Evolutionary conservation across 2,888 invertebrate genomes (phyloP), one percentile per base, ranked within the genome.

Genomic region (Drosophila limbata): DNA sequence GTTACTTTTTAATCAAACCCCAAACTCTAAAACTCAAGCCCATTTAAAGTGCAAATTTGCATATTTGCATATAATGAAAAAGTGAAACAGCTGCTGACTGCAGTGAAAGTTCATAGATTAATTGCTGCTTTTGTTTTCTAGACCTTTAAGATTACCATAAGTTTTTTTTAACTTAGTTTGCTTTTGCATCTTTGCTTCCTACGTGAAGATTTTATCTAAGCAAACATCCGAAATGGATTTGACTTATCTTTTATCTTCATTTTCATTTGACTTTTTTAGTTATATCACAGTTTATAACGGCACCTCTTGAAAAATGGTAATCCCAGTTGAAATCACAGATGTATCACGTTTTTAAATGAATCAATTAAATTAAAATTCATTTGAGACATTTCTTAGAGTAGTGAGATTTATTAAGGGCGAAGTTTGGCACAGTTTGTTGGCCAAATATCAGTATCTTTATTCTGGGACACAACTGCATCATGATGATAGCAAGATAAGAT

Each of bases 21-120:
- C 21, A 47, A 45, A 35, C 21, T 25, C 37, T 17, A 37, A 48
- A 40, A 15, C 37, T 15, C 48, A 50, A 55, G 52, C 47, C 40
- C 69, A 40, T 48, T 77, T 79, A 42, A 60, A 72, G 51, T 63
- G 53, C 42, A 55, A 74, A 86, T 84, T 84, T 79, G 84, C 83
- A 84, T 84, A 86, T 84, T 84, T 79, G 84, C 83, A 84, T 84
- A 86, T 81, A 77, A 84, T 78, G 15, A 8, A 71, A 79, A 79
- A 79, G 75, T 71, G 72, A 84, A 84, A 78, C 72, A 85, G 56
- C 67, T 73, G 55, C 25, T 37, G 69, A 51, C 48, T 57, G 19
- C 53, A 77, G 83, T 69, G 83, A 84, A 84, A 84, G 83, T 84
- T 72, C 56, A 40, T 79, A 64, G 75, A 77, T 84, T 84, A 86